These are phyloP conservation scores for Drosophila aff. DNA, from an alignment of 1,140 invertebrate genomes.

Conservation along the genomic window DNA sequence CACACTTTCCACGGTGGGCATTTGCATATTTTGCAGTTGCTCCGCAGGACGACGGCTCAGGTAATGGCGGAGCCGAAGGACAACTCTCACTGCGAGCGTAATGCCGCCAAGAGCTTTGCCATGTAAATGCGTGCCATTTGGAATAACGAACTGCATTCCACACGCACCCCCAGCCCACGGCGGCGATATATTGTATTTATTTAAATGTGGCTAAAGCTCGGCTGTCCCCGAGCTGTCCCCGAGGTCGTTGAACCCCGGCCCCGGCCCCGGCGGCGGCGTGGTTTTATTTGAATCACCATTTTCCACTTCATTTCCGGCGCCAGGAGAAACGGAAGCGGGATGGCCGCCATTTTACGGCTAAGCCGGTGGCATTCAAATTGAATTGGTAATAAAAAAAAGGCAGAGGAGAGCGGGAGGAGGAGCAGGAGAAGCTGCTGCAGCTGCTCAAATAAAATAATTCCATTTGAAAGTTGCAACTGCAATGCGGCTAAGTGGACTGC, in stretches of 20 bases:
- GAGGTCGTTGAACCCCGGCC: slow-evolving; percentile 58
- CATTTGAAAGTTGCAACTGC: slow-evolving; percentile 21
- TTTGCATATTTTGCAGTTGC: slow-evolving; percentile 61
- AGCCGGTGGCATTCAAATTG: slow-evolving; percentile 50
- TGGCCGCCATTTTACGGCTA: slow-evolving; percentile 28
- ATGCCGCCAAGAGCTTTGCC: slow-evolving; percentile 49
- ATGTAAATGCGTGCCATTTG: slow-evolving; percentile 65
- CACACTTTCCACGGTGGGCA: slow-evolving; percentile 3
- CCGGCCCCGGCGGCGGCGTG: no score
- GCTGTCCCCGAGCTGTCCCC: slow-evolving; percentile 16
- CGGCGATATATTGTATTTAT: slow-evolving; percentile 15
- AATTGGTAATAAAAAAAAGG: slow-evolving; percentile 48
- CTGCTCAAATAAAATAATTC: slow-evolving; percentile 53
- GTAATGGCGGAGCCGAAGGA: slow-evolving; percentile 16
- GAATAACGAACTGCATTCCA: slow-evolving; percentile 64
- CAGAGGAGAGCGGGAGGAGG: background rate
- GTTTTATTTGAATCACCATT: slow-evolving; percentile 35
- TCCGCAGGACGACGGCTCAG: slow-evolving; percentile 7
- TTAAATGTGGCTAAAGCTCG: slow-evolving; percentile 7
- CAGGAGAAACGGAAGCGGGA: slow-evolving; percentile 3
- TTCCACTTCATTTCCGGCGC: slow-evolving; percentile 59
- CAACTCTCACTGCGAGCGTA: slow-evolving; percentile 24
- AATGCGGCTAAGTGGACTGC: background rate
- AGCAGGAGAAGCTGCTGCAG: slow-evolving; percentile 27
- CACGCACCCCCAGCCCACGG: slow-evolving; percentile 5